Conservation (phyloP, 53 echinoderm and acorn worm genomes). For the Holothuria scabra region DNA sequence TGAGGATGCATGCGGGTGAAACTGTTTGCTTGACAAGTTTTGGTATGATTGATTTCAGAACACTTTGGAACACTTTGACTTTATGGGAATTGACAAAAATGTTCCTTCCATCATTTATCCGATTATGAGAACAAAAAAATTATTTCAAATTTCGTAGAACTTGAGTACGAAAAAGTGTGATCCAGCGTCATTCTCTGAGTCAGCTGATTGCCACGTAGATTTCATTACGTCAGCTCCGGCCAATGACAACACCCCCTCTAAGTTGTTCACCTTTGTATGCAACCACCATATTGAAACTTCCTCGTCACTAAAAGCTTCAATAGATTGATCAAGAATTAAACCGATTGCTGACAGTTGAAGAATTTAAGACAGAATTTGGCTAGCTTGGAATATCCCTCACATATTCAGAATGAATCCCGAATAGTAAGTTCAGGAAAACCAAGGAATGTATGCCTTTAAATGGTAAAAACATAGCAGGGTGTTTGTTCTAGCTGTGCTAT, state of each 20-base stretch:
- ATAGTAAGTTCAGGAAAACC: conserved; percentile 81
- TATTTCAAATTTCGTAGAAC: too few relatives aligned
- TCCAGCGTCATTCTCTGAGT: conserved; percentile 53
- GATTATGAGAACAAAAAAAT: too few relatives aligned
- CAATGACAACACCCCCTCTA: conserved; percentile 97
- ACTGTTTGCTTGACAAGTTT: too few relatives aligned
- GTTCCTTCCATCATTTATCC: too few relatives aligned
- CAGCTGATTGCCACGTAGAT: conserved; percentile 99
- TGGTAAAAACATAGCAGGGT: conserved; percentile 10
- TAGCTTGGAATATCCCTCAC: conserved; percentile 67
- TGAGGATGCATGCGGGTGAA: too few relatives aligned
- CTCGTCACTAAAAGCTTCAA: conserved; percentile 60
- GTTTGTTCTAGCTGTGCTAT: not conserved
- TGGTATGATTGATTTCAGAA: too few relatives aligned
- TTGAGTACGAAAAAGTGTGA: too few relatives aligned
- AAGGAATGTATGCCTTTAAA: not conserved
- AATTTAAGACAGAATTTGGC: conserved; percentile 50
- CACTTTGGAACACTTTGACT: too few relatives aligned
- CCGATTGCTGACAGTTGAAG: conserved; percentile 44
- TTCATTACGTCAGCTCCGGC: conserved; percentile 96
- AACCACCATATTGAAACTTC: conserved; percentile 99
- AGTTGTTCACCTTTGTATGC: conserved; percentile 67
- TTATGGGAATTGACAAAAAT: too few relatives aligned
- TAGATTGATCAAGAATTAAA: conserved; percentile 42
- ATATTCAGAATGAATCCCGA: conserved; percentile 99